These are phyloP conservation scores for Monoplex corrugatus DNA, from an alignment of 2,888 invertebrate species.

Conservation along the genomic window DNA sequence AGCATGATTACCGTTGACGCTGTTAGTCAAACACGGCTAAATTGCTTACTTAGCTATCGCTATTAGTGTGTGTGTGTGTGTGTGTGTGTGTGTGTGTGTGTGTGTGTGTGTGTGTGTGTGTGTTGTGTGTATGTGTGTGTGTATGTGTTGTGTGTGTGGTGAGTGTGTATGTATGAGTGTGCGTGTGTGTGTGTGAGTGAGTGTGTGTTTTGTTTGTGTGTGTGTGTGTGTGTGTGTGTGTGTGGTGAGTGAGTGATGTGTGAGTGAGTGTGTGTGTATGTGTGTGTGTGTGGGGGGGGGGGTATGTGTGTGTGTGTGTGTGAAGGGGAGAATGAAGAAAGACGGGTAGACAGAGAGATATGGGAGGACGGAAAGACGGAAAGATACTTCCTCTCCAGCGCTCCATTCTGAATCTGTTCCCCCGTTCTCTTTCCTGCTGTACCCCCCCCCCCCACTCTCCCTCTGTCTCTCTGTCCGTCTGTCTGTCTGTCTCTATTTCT, in stretches of 20 bases:
- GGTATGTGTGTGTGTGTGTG: background rate
- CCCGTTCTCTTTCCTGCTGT: too few species aligned
- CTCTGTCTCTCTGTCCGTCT: too few species aligned
- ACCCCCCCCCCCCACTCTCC: too few species aligned
- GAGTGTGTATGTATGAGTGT: background rate
- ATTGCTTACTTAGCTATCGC: too few species aligned
- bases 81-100: background rate
- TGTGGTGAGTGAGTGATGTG: background rate
- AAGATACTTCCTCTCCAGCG: too few species aligned
- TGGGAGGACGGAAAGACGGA: too few species aligned
- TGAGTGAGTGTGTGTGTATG: background rate
- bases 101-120: slow-evolving; percentile 1
- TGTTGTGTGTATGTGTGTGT: background rate
- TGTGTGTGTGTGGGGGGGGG: background rate
- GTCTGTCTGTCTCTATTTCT: too few species aligned
- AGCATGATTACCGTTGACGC: too few species aligned
- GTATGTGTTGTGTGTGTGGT: background rate
- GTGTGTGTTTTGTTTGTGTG: background rate
- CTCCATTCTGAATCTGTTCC: too few species aligned
- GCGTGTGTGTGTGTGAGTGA: too few species aligned
- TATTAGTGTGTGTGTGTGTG: background rate
- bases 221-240: slow-evolving; percentile 1
- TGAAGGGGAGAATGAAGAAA: background rate
- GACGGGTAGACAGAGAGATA: background rate
- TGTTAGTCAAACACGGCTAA: too few species aligned